Evolutionary conservation across 2,888 invertebrate genomes (phyloP).

Genomic region (Sarcophaga carnaria): DNA sequence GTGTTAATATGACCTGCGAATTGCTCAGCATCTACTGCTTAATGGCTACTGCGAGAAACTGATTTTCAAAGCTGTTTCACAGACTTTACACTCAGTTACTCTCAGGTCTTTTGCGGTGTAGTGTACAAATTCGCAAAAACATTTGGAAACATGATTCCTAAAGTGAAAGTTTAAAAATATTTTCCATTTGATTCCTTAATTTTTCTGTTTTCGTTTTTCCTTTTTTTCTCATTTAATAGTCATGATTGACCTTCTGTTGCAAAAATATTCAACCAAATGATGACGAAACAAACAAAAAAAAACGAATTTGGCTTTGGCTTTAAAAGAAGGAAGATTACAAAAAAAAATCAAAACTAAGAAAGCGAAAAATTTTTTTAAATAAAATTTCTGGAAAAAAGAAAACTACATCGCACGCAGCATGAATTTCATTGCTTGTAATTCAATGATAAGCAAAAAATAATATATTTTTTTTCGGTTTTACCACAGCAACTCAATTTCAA

Average conservation of each 20-base stretch:
- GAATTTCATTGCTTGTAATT: slow-evolving; percentile 23
- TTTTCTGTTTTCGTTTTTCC: neutral
- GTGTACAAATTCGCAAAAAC: neutral
- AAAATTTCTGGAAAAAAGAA: neutral
- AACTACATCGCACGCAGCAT: neutral
- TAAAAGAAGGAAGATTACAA: neutral
- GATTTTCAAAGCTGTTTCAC: too few species aligned
- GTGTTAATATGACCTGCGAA: too few species aligned
- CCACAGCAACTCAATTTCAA: too few species aligned
- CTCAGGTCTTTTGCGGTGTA: too few species aligned
- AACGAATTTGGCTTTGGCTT: slow-evolving; percentile 15
- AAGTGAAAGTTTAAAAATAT: neutral
- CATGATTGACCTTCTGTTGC: neutral
- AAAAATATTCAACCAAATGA: slow-evolving; percentile 18
- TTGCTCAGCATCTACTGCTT: too few species aligned
- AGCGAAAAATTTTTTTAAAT: neutral
- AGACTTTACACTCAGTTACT: too few species aligned
- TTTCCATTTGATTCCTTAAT: neutral
- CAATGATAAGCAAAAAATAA: slow-evolving; percentile 32
- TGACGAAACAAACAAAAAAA: slow-evolving; percentile 29
- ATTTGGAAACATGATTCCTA: neutral
- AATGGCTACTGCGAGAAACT: too few species aligned
- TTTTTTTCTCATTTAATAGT: neutral
- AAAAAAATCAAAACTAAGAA: neutral
- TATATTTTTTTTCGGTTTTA: neutral